Conservation (phyloP, 2,888 invertebrate genomes). For the Resseliella maxima region DNA sequence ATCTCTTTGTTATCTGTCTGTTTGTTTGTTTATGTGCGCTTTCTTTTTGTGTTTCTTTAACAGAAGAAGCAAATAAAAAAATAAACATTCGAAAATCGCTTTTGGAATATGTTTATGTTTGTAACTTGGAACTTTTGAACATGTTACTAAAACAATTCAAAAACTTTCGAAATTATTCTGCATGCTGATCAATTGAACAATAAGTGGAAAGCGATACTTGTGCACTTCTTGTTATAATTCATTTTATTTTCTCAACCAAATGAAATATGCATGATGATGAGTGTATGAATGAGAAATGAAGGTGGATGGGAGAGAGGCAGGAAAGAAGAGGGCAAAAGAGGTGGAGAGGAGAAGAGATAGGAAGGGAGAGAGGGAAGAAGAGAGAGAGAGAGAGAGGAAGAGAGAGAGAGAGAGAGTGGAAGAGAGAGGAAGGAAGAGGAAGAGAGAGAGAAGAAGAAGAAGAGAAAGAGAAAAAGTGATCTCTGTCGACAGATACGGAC, state of each 20-base stretch:
- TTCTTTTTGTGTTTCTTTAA: no score
- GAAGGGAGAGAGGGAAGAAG: no score
- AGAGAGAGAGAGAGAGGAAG: no score
- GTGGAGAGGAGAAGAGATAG: neutral
- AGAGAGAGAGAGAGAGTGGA: no score
- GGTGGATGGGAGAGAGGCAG: neutral
- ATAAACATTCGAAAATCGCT: neutral
- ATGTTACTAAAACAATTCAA: slow-evolving; percentile 18
- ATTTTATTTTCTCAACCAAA: neutral
- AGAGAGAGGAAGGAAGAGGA: no score
- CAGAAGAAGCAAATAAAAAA: no score
- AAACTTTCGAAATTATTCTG: neutral
- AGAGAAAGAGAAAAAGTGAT: no score
- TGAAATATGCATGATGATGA: neutral
- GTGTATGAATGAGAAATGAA: neutral
- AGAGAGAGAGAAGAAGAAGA: no score
- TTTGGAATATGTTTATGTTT: neutral
- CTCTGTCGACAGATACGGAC: no score
- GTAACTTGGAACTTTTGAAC: neutral
- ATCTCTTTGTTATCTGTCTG: no score
- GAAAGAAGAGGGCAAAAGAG: neutral
- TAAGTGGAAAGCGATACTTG: neutral
- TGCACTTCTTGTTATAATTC: neutral
- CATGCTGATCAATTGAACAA: neutral
- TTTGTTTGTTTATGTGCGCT: no score